Evolutionary conservation across 2,113 vertebrate species (phyloP).

Genomic region (Pachyramphus minor): DNA sequence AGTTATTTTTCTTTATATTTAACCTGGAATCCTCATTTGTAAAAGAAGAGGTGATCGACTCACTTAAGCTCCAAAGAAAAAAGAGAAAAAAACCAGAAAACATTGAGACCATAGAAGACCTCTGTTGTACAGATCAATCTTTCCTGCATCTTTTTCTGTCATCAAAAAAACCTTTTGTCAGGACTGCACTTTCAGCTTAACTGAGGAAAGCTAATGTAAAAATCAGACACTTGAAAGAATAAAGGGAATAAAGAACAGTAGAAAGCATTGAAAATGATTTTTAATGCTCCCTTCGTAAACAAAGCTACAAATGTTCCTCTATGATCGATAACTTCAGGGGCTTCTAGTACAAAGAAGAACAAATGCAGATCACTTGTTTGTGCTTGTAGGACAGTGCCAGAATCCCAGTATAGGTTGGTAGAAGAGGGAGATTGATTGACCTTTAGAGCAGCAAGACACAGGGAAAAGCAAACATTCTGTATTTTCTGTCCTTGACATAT

Average conservation of each 20-base stretch:
- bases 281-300: background rate
- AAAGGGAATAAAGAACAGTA: background rate
- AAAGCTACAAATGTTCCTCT: background rate
- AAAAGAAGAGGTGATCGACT: background rate
- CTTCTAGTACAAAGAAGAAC: background rate
- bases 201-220: background rate
- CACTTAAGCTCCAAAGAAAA: background rate
- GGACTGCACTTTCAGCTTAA: background rate
- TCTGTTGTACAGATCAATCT: background rate
- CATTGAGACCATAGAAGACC: background rate
- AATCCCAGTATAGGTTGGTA: background rate
- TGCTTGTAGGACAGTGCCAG: background rate
- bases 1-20: background rate
- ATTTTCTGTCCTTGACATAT: background rate
- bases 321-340: background rate
- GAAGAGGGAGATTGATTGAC: background rate
- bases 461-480: background rate
- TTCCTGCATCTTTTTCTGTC: background rate
- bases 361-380: background rate
- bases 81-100: background rate
- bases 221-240: background rate
- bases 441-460: background rate
- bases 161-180: background rate
- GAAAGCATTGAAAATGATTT: background rate
- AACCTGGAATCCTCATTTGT: background rate